A percentile compares a stretch with the other conserved stretches of the same genome.
Conservation (phyloP, 1,140 invertebrate species). For the Bombyx mori region ASM3026992v2 NC_085118.1:6755501-6756000, state of each 20-base stretch:
- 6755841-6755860: too few relatives aligned
- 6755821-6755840: too few relatives aligned
- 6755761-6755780: slow-evolving; percentile 15
- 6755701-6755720: slow-evolving; percentile 45
- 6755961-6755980: too few relatives aligned
- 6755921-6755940: too few relatives aligned
- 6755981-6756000: too few relatives aligned
- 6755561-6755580: neutral
- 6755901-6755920: too few relatives aligned
- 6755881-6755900: too few relatives aligned
- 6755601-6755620: slow-evolving; percentile 19
- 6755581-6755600: neutral
- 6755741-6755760: slow-evolving; percentile 22
- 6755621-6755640: slow-evolving; percentile 21
- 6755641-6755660: slow-evolving; percentile 37
- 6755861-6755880: too few relatives aligned
- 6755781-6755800: slow-evolving; percentile 8
- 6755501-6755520: neutral
- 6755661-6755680: slow-evolving; percentile 41
- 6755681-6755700: slow-evolving; percentile 35
- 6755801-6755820: slow-evolving; percentile 1
- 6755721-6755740: slow-evolving; percentile 21
- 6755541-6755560: too few relatives aligned
- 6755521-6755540: too few relatives aligned
- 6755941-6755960: too few relatives aligned